phyloP scores from a whole-genome alignment of 2,113 vertebrate species.

The Siniperca chuatsi region DNA sequence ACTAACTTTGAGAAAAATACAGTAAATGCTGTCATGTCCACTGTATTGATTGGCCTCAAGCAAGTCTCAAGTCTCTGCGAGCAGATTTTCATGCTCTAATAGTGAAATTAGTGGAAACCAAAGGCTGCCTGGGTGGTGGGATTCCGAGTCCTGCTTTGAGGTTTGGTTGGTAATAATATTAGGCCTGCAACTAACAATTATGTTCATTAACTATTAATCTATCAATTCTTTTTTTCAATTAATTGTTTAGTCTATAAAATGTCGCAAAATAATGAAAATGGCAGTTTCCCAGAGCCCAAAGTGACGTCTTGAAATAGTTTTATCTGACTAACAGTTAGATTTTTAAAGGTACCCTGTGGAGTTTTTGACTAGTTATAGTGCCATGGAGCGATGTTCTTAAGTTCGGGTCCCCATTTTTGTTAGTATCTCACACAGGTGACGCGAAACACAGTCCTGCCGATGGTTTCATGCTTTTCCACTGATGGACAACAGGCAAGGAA shows the following conservation, averaged over 20 bases:
- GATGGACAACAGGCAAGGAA: not conserved
- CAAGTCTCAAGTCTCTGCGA: not conserved
- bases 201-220: not conserved
- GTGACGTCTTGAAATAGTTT: not conserved
- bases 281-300: not conserved
- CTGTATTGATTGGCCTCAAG: not conserved
- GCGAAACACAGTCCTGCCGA: not conserved
- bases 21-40: slow-evolving; percentile 17
- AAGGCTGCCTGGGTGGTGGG: not conserved
- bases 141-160: not conserved
- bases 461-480: not conserved
- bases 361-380: not conserved
- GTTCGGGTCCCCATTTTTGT: not conserved
- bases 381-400: not conserved
- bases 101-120: not conserved
- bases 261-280: not conserved
- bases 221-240: not conserved
- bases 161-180: not conserved
- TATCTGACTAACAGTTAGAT: not conserved
- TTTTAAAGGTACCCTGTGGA: slow-evolving; percentile 20
- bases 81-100: too few relatives aligned
- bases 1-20: not conserved
- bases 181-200: not conserved
- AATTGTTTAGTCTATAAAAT: not conserved
- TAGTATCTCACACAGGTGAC: not conserved